Evolutionary conservation across 2,888 invertebrate species (phyloP).

Genomic region (Pandemis heparana): DNA sequence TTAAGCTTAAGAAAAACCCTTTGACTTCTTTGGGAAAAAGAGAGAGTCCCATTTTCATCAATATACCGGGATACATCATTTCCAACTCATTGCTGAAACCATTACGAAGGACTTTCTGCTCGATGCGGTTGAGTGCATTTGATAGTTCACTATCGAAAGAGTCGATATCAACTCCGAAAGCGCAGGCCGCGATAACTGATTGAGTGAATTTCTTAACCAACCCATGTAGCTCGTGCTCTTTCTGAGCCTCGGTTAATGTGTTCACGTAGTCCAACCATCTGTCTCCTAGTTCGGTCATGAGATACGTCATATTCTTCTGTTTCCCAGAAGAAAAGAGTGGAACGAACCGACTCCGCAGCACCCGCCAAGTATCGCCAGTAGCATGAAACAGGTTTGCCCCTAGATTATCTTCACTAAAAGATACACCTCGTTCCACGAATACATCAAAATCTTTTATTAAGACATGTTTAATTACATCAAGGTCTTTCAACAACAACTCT

Average conservation of each 20-base stretch:
- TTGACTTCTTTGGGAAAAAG: slow-evolving; percentile 20
- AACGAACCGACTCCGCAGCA: slow-evolving; percentile 43
- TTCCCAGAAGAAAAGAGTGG: slow-evolving; percentile 46
- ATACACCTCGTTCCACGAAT: slow-evolving; percentile 42
- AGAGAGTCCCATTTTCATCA: slow-evolving; percentile 13
- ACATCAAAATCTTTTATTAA: slow-evolving; percentile 47
- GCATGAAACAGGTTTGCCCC: slow-evolving; percentile 42
- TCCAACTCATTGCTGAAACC: slow-evolving; percentile 25
- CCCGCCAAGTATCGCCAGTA: slow-evolving; percentile 42
- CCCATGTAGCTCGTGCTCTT: slow-evolving; percentile 24
- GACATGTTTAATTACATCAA: slow-evolving; percentile 46
- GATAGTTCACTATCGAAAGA: slow-evolving; percentile 8
- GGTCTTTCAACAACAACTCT: slow-evolving; percentile 44
- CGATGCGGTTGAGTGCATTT: slow-evolving; percentile 21
- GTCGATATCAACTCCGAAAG: slow-evolving; percentile 44
- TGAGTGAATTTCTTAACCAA: slow-evolving; percentile 38
- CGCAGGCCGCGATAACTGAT: slow-evolving; percentile 44
- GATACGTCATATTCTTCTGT: slow-evolving; percentile 45
- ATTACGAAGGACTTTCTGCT: slow-evolving; percentile 22
- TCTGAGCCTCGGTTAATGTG: background rate
- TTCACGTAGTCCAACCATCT: slow-evolving; percentile 20
- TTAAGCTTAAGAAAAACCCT: background rate
- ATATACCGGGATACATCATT: slow-evolving; percentile 36
- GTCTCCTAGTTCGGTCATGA: slow-evolving; percentile 34
- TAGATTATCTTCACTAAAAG: slow-evolving; percentile 35